Conservation (phyloP, 1,140 invertebrate genomes). For the Lanistes nyassanus region DNA sequence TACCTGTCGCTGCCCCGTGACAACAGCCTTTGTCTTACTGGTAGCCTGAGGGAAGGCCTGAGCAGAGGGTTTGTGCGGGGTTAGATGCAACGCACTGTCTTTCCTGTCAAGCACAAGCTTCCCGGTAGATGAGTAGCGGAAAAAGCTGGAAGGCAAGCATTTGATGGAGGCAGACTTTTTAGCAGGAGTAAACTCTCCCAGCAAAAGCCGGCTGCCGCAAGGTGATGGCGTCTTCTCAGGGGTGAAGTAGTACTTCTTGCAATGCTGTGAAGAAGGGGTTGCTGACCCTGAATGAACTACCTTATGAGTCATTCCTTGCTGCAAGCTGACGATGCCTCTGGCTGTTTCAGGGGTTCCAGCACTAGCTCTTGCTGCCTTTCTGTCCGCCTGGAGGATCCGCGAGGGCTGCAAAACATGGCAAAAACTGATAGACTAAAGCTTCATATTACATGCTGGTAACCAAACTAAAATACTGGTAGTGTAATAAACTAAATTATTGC, state of each 20-base stretch:
- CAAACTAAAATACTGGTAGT: too few species aligned
- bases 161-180: conserved; percentile 27
- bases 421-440: too few species aligned
- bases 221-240: conserved; percentile 35
- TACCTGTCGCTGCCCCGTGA: conserved; percentile 18
- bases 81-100: conserved; percentile 19
- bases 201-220: conserved; percentile 24
- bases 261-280: conserved; percentile 21
- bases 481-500: too few species aligned
- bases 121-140: conserved; percentile 17
- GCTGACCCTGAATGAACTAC: conserved; percentile 31
- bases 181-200: conserved; percentile 34
- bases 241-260: conserved; percentile 34
- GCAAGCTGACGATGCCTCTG: conserved; percentile 51
- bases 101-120: conserved; percentile 26
- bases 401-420: conserved; percentile 1
- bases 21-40: conserved; percentile 19
- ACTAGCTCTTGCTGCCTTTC: conserved; percentile 58
- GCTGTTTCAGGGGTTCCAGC: conserved; percentile 61
- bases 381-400: conserved; percentile 31
- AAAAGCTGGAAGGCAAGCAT: conserved; percentile 27
- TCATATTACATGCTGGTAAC: too few species aligned
- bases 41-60: conserved; percentile 8
- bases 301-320: conserved; percentile 37
- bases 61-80: conserved; percentile 21